Evolutionary conservation across 1,140 invertebrate genomes (phyloP).

Genomic region (Zaprionus ghesquierei): DNA sequence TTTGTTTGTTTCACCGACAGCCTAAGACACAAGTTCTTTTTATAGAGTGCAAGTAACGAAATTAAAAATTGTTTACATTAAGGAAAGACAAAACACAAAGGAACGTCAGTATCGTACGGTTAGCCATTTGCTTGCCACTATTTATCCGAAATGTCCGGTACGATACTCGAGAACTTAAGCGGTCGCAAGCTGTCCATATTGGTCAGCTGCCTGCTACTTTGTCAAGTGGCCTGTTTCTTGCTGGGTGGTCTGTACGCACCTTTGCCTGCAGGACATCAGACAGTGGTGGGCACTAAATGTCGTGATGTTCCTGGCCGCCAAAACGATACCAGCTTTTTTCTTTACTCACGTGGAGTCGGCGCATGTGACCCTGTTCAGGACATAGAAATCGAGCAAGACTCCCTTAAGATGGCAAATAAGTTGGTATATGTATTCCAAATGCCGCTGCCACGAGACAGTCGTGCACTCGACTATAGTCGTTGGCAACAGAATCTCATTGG

Average conservation of each 20-base stretch:
- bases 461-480: conserved; percentile 93
- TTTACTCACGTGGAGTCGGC: conserved; percentile 88
- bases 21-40: conserved; percentile 56
- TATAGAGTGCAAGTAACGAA: conserved; percentile 43
- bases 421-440: conserved; percentile 94
- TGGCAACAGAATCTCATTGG: conserved; percentile 99
- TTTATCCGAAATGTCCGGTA: conserved; percentile 89
- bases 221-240: conserved; percentile 94
- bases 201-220: conserved; percentile 89
- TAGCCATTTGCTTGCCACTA: conserved; percentile 4
- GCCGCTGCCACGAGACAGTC: conserved; percentile 90
- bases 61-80: conserved; percentile 59
- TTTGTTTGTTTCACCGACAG: conserved; percentile 62
- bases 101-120: background rate
- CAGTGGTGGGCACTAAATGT: conserved; percentile 92
- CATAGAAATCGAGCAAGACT: conserved; percentile 83
- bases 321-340: conserved; percentile 87
- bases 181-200: conserved; percentile 94
- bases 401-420: conserved; percentile 87
- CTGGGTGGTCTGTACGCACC: conserved; percentile 94
- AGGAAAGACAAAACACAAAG: background rate
- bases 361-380: conserved; percentile 85
- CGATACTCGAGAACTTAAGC: conserved; percentile 97
- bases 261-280: conserved; percentile 91
- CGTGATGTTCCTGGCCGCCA: conserved; percentile 86